Evolutionary conservation across 1,140 invertebrate species (phyloP), one percentile per base, ranked within the genome.

Genomic region (Dendrolimus punctatus): DNA sequence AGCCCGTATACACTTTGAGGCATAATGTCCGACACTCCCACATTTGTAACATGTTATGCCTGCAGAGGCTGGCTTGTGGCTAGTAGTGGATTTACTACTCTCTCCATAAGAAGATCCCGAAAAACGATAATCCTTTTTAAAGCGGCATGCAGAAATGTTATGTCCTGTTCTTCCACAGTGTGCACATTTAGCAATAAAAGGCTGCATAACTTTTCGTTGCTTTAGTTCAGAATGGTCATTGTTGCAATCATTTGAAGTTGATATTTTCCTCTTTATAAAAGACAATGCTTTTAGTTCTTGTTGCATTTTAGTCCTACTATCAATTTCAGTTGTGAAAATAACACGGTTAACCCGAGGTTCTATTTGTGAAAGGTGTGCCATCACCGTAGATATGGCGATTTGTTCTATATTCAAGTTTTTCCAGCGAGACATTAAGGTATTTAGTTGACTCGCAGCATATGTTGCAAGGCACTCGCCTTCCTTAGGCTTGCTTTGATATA

Each of bases 311-410:
- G 37, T 38, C 6, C 55, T 43, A 1, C 46, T 40, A 0, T 37
- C 8, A 8, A 61, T 45, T 8, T 66, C 59, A 3, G 59, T 55
- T 1, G 56, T 62, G 42, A 57, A 61, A 5, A 53, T 53, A 5
- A 64, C 8, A 5, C 57, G 48, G 36, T 62, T 51, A 0, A 62
- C 4, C 4, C 64, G 50, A 2, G 38, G 7, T 8, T 66, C 60
- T n/a, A 59, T 44, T 8, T 57, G 48, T 40, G 64, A 8, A 4
- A 57, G 37, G 42, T 66, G 60, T n/a, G 64, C 59, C 0, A 62
- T 6, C 2, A 55, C 49, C 37, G 49, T 53, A 5, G 64, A 38
- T 2, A 60, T 44, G 0, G 41, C 60, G 6, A 66, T 66, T 23
- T 66, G 38, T 46, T 66, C 57, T 7, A 45, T 9, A 8, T 6